A percentile compares a stretch with the other conserved stretches of the same genome.
These are phyloP conservation scores for Lacanobia oleracea DNA, from an alignment of 2,888 invertebrate species.

Conservation along the genomic window DNA sequence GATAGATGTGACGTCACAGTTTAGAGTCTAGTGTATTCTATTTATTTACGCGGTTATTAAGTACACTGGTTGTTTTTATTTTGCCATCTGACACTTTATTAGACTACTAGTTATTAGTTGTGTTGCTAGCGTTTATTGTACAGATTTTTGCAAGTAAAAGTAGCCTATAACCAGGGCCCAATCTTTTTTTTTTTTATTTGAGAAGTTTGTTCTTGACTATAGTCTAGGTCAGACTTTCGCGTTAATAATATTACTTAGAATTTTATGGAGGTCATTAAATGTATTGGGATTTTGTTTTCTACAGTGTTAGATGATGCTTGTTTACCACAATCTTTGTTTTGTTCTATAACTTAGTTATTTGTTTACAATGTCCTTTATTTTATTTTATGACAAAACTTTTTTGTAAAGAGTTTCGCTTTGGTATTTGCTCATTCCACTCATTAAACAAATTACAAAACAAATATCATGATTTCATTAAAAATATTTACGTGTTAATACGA, in stretches of 20 bases:
- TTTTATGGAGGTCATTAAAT: too few species aligned
- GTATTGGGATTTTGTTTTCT: slow-evolving; percentile 6
- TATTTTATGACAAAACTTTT: background rate
- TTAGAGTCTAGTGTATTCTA: slow-evolving; percentile 6
- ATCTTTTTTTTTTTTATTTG: too few species aligned
- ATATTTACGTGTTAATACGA: background rate
- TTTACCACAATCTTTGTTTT: background rate
- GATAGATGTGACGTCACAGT: slow-evolving; percentile 7
- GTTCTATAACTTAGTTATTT: slow-evolving; percentile 1
- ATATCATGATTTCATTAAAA: background rate
- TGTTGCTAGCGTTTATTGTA: too few species aligned
- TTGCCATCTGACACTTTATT: background rate
- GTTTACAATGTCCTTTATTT: background rate
- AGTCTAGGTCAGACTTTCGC: too few species aligned
- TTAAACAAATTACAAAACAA: background rate
- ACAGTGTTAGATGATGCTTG: slow-evolving; percentile 7
- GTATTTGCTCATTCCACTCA: too few species aligned
- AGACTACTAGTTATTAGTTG: too few species aligned
- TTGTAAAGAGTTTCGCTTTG: background rate
- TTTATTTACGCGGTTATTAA: background rate
- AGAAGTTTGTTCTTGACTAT: too few species aligned
- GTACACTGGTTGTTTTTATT: background rate
- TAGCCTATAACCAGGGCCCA: too few species aligned
- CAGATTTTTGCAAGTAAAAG: too few species aligned
- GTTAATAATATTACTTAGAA: too few species aligned